phyloP scores from a whole-genome alignment of 2,888 invertebrate genomes.

The Oasisia sp. region DNA sequence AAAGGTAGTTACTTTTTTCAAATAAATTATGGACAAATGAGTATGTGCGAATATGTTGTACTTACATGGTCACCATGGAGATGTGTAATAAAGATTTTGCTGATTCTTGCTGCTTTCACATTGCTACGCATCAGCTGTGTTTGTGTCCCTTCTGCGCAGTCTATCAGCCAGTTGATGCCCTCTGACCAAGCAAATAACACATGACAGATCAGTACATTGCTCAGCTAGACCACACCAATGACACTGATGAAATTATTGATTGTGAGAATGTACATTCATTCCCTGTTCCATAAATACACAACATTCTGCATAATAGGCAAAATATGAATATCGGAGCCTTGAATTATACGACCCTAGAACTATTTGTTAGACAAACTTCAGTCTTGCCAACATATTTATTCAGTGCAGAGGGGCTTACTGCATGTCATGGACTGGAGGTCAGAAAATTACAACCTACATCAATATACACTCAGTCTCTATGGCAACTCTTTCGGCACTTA shows the following conservation, averaged over 20 bases:
- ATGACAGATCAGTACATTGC: neutral
- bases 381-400: too few relatives aligned
- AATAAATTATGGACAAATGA: too few relatives aligned
- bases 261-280: neutral
- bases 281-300: neutral
- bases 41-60: conserved; percentile 19
- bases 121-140: conserved; percentile 64
- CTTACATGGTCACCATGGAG: conserved; percentile 68
- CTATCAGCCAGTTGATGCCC: conserved; percentile 66
- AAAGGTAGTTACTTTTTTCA: neutral
- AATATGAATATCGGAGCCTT: too few relatives aligned
- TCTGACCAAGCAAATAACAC: conserved; percentile 47
- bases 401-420: too few relatives aligned
- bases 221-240: too few relatives aligned
- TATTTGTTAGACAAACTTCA: too few relatives aligned
- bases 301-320: too few relatives aligned
- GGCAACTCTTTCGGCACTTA: too few relatives aligned
- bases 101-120: conserved; percentile 60
- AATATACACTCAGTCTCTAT: too few relatives aligned
- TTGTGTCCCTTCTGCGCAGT: conserved; percentile 68
- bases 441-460: too few relatives aligned
- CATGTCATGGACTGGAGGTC: too few relatives aligned
- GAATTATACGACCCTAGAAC: too few relatives aligned
- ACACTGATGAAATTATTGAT: neutral
- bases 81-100: conserved; percentile 67